Evolutionary conservation across 2,797 vertebrate species (phyloP).

Genomic region (Amazona finschi): DNA sequence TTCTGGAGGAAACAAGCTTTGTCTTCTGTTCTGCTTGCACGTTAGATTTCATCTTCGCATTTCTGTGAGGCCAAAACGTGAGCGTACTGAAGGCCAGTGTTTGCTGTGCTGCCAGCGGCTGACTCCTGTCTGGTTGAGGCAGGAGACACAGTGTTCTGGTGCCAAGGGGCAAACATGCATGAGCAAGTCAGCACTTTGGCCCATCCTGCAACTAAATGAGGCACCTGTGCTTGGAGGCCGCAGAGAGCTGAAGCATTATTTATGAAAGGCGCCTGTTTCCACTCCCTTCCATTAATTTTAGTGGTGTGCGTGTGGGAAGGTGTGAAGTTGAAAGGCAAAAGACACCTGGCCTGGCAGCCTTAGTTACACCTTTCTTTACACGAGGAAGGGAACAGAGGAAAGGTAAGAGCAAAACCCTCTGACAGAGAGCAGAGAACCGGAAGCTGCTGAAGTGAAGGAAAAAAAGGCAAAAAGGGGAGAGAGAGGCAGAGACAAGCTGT

Average conservation of each 20-base stretch:
- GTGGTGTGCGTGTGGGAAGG: accelerated
- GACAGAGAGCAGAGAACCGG: neutral
- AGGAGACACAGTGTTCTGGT: accelerated
- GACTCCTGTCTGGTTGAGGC: accelerated
- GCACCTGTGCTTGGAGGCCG: accelerated
- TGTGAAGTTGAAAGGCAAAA: neutral
- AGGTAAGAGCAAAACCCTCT: neutral
- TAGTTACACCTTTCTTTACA: neutral
- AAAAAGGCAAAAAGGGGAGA: neutral
- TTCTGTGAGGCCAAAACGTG: accelerated
- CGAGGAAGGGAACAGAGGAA: neutral
- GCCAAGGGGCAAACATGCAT: accelerated
- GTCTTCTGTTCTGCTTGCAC: neutral
- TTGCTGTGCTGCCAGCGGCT: neutral
- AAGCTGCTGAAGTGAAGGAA: neutral
- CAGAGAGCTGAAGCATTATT: neutral
- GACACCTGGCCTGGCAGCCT: neutral
- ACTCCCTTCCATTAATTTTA: neutral
- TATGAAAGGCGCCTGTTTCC: neutral
- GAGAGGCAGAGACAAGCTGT: neutral
- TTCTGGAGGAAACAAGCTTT: neutral
- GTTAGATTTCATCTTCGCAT: neutral
- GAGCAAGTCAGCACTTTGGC: neutral
- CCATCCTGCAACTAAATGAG: neutral
- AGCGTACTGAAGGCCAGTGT: accelerated